phyloP scores from a whole-genome alignment of 2,888 invertebrate genomes.

The Acleris emargana region DNA sequence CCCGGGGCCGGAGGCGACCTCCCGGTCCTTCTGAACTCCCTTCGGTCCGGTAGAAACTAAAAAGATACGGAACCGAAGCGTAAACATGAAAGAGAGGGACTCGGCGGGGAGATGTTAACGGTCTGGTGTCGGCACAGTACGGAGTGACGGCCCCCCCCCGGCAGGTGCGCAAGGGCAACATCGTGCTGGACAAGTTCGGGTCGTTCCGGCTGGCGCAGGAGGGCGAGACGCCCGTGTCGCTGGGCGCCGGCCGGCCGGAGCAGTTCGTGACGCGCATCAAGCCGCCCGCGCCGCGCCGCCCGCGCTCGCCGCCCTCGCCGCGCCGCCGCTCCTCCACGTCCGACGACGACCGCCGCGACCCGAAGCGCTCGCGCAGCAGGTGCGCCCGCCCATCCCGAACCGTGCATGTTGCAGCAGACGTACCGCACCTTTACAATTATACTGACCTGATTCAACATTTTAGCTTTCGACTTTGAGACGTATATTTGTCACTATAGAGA shows the following conservation, averaged over 20 bases:
- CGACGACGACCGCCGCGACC: conserved; percentile 61
- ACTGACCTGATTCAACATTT: too few species aligned
- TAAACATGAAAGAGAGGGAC: too few species aligned
- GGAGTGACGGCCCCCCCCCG: neutral
- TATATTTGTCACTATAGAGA: too few species aligned
- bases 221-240: conserved; percentile 75
- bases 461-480: too few species aligned
- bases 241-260: conserved; percentile 78
- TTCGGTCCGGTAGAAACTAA: too few species aligned
- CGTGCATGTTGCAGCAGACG: too few species aligned
- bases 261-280: conserved; percentile 80
- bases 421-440: too few species aligned
- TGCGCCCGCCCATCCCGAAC: conserved; percentile 39
- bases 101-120: neutral
- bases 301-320: conserved; percentile 74
- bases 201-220: conserved; percentile 87
- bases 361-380: conserved; percentile 74
- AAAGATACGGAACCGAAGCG: too few species aligned
- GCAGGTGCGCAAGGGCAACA: conserved; percentile 81
- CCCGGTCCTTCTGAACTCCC: too few species aligned
- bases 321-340: conserved; percentile 76
- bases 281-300: conserved; percentile 71
- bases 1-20: too few species aligned
- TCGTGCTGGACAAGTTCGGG: conserved; percentile 89
- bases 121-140: too few species aligned